These are phyloP conservation scores for Leptonema lineaticorne DNA, from an alignment of 1,140 invertebrate genomes.

Conservation along the genomic window DNA sequence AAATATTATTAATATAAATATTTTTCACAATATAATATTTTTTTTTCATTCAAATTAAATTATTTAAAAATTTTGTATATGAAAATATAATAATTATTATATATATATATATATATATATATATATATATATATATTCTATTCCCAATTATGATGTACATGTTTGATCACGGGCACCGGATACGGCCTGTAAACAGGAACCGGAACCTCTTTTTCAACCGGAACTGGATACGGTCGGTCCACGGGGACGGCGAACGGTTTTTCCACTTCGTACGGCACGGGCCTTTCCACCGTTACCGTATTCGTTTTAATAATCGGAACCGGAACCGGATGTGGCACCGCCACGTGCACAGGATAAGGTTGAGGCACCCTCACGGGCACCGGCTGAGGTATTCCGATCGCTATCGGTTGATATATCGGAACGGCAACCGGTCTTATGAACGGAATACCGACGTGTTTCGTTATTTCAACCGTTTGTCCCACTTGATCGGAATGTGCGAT, in stretches of 20 bases:
- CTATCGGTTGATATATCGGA: slow-evolving; percentile 48
- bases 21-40: no score
- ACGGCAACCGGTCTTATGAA: slow-evolving; percentile 46
- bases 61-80: no score
- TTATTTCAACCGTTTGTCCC: slow-evolving; percentile 32
- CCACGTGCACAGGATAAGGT: slow-evolving; percentile 49
- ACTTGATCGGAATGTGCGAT: background rate
- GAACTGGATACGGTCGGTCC: slow-evolving; percentile 52
- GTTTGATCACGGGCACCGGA: slow-evolving; percentile 27
- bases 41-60: no score
- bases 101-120: background rate
- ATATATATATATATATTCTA: background rate
- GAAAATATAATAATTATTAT: background rate
- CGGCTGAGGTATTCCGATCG: slow-evolving; percentile 50
- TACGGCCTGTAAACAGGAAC: slow-evolving; percentile 49
- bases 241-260: slow-evolving; percentile 53
- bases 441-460: slow-evolving; percentile 31
- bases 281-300: slow-evolving; percentile 51
- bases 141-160: slow-evolving; percentile 24
- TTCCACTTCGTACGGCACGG: slow-evolving; percentile 52
- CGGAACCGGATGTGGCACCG: slow-evolving; percentile 53
- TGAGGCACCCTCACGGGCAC: slow-evolving; percentile 50
- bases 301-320: slow-evolving; percentile 51
- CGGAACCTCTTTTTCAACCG: slow-evolving; percentile 51
- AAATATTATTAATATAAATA: no score